Conservation (phyloP, 1,140 invertebrate species). For the Delia radicum region DNA sequence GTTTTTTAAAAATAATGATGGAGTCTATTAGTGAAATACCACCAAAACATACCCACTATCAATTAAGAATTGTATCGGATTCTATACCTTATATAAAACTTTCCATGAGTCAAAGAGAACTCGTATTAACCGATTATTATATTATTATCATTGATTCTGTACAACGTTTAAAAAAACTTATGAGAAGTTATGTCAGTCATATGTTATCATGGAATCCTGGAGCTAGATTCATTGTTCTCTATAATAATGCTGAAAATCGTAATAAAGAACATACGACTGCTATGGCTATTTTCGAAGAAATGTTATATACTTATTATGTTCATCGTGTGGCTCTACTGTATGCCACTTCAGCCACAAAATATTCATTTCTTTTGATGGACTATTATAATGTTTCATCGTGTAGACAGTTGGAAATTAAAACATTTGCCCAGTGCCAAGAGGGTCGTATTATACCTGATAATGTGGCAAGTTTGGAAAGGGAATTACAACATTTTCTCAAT, state of each 20-base stretch:
- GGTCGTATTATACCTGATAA: conserved; percentile 18
- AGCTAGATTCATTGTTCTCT: conserved; percentile 46
- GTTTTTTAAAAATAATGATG: conserved; percentile 39
- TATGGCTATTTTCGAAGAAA: conserved; percentile 35
- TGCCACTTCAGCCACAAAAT: conserved; percentile 34
- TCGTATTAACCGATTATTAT: conserved; percentile 44
- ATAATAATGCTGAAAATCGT: conserved; percentile 32
- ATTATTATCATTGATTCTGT: conserved; percentile 42
- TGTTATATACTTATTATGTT: conserved; percentile 43
- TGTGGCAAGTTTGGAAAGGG: conserved; percentile 34
- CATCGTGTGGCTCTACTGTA: conserved; percentile 47
- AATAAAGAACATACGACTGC: conserved; percentile 33
- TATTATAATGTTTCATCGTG: conserved; percentile 48
- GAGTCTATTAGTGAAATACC: conserved; percentile 33
- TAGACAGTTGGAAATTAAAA: conserved; percentile 36
- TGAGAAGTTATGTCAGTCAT: conserved; percentile 33
- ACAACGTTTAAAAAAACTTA: conserved; percentile 30
- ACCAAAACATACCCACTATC: conserved; percentile 28
- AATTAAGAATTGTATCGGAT: conserved; percentile 44
- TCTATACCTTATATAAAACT: neutral
- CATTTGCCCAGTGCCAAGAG: conserved; percentile 39
- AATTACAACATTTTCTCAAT: conserved; percentile 29
- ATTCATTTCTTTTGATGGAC: conserved; percentile 45
- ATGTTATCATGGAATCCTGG: conserved; percentile 51
- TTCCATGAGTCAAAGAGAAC: neutral